These are phyloP conservation scores for Dynastes hyllus DNA, from an alignment of 2,888 invertebrate genomes.

Conservation along the genomic window DNA sequence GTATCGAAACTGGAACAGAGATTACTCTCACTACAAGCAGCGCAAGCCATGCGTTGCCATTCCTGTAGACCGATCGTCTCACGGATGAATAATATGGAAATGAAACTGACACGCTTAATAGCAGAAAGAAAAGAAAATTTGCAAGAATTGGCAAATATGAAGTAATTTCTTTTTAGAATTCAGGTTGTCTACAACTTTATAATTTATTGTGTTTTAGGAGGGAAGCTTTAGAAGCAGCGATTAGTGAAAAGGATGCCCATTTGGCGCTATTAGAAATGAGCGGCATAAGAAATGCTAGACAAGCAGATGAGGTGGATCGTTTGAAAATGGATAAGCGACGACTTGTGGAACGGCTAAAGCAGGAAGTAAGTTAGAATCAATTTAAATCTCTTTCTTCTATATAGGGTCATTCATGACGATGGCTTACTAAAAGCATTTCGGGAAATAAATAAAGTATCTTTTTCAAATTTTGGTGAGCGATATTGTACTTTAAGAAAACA, in stretches of 20 bases:
- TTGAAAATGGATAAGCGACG: slow-evolving; percentile 81
- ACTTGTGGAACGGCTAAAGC: slow-evolving; percentile 81
- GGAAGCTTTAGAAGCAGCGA: slow-evolving; percentile 87
- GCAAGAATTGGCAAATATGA: slow-evolving; percentile 85
- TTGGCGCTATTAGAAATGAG: slow-evolving; percentile 87
- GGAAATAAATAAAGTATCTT: too few relatives aligned
- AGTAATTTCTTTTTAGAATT: slow-evolving; percentile 74
- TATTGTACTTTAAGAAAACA: too few relatives aligned
- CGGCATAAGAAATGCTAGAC: slow-evolving; percentile 78
- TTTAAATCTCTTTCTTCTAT: background rate
- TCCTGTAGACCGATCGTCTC: slow-evolving; percentile 79
- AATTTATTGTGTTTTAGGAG: slow-evolving; percentile 74
- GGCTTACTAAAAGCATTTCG: too few relatives aligned
- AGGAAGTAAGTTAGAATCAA: slow-evolving; percentile 74
- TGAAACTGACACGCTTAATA: slow-evolving; percentile 75
- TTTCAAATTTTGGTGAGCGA: too few relatives aligned
- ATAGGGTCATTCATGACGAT: too few relatives aligned
- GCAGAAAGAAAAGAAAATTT: slow-evolving; percentile 80
- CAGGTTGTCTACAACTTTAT: background rate
- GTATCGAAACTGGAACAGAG: slow-evolving; percentile 82
- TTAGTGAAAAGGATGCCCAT: slow-evolving; percentile 92
- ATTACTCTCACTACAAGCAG: slow-evolving; percentile 80
- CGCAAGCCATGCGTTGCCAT: slow-evolving; percentile 80
- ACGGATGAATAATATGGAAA: slow-evolving; percentile 79
- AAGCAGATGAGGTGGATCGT: slow-evolving; percentile 79